These are phyloP conservation scores for Pempheris klunzingeri DNA, from an alignment of 2,797 vertebrate species.

Conservation along the genomic window DNA sequence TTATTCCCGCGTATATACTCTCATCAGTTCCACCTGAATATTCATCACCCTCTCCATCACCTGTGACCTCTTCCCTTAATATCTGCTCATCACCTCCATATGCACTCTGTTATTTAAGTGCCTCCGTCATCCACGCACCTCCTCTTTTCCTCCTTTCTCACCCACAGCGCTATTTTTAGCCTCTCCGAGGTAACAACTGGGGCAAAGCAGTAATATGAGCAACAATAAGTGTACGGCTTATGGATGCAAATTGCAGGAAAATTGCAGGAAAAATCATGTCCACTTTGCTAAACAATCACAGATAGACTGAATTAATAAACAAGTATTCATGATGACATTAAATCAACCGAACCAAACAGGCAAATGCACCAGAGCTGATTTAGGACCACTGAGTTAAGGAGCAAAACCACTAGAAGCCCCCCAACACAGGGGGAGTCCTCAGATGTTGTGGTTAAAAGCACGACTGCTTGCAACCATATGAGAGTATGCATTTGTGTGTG, in stretches of 20 bases:
- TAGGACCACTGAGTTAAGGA: too few relatives aligned
- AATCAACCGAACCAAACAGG: too few relatives aligned
- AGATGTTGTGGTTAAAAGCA: neutral
- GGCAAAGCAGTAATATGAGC: neutral
- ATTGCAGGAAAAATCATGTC: neutral
- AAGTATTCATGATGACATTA: too few relatives aligned
- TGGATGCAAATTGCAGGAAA: neutral
- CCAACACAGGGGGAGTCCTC: neutral
- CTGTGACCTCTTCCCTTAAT: neutral
- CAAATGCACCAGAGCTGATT: too few relatives aligned
- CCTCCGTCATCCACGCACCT: conserved; percentile 1
- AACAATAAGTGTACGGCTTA: neutral
- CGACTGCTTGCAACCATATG: conserved; percentile 16
- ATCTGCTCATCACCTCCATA: neutral
- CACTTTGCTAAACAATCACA: neutral
- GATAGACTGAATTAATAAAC: too few relatives aligned
- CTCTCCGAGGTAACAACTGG: conserved; percentile 8
- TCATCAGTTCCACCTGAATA: conserved; percentile 17
- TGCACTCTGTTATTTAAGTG: conserved; percentile 12
- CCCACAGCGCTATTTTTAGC: neutral
- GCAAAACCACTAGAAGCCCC: too few relatives aligned
- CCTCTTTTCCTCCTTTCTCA: conserved; percentile 8
- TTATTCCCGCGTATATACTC: conserved; percentile 14
- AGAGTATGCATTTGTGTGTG: conserved; percentile 27
- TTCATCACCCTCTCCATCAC: conserved; percentile 27